Conservation (phyloP, 2,888 invertebrate species). For the Rhagium mordax region DNA sequence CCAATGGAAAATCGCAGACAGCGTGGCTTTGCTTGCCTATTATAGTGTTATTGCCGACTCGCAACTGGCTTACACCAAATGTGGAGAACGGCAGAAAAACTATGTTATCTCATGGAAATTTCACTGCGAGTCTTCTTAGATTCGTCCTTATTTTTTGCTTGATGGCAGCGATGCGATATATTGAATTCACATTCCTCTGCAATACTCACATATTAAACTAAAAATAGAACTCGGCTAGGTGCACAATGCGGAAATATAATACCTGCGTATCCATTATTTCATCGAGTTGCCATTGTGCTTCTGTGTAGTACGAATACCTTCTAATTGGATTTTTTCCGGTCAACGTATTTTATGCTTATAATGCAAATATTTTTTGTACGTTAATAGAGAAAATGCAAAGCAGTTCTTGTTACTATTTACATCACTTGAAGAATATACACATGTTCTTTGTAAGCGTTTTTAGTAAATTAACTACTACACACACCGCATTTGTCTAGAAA, state of each 20-base stretch:
- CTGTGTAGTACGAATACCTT: conserved; percentile 17
- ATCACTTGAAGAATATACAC: no score
- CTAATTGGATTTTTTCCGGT: conserved; percentile 6
- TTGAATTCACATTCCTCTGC: conserved; percentile 55
- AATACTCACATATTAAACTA: conserved; percentile 39
- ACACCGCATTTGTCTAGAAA: no score
- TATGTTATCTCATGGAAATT: conserved; percentile 68
- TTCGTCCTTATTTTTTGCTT: conserved; percentile 53
- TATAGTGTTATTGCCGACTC: conserved; percentile 66
- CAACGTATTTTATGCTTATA: neutral
- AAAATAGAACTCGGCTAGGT: conserved; percentile 39
- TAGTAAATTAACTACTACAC: no score
- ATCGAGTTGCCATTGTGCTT: conserved; percentile 47
- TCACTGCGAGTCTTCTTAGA: conserved; percentile 57
- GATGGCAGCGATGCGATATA: conserved; percentile 49
- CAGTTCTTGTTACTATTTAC: no score
- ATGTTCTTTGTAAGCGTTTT: no score
- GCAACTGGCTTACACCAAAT: conserved; percentile 64
- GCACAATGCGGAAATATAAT: conserved; percentile 51
- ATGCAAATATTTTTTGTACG: neutral
- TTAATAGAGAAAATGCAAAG: neutral
- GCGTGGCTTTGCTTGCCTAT: conserved; percentile 70
- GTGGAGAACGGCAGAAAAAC: conserved; percentile 66
- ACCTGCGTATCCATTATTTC: conserved; percentile 49
- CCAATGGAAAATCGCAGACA: conserved; percentile 69